Evolutionary conservation across 2,888 invertebrate genomes (phyloP), one percentile per base, ranked within the genome.

Genomic region (Prosapia bicincta): DNA sequence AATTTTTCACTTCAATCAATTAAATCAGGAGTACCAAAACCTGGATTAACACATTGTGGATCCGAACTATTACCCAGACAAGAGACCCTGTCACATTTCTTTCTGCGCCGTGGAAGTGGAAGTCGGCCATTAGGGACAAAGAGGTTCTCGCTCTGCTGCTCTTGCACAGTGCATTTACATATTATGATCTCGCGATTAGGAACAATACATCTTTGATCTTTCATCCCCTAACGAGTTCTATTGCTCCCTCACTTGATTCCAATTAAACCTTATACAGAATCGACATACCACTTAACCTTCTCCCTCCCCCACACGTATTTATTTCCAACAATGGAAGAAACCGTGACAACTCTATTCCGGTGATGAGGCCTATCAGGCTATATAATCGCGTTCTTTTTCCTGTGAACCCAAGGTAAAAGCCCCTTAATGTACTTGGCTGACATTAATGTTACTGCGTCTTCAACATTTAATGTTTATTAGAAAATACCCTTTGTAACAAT

Each of bases 261-360:
- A 54, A 54, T 54, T 54, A 54, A 54, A n/a, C 54, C 54, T 54
- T 54, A 54, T 54, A 54, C 54, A 54, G 54, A 54, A 54, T 54
- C 54, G 38, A 38, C 38, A 38, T 13, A 30, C 30, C 5, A 30
- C 30, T 30, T 30, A 30, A 30, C n/a, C 54, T 20, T 20, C 20
- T 20, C n/a, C 3, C 54, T 13, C 20, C 38, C 10, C 7, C 10
- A 13, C 38, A 13, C 38, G 30, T 30, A 30, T 30, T 30, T 30
- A 30, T 30, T 10, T 10, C 10, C 15, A 38, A 38, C 38, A 38
- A 38, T 38, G 38, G 15, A 38, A 38, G 38, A 38, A 38, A 38
- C 38, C 9, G 38, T 38, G 38, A 38, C 9, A 38, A 13, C 38
- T 38, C 38, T 38, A 30, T 30, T 38, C 38, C 10, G 13, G 38